Percentiles rank a stretch among this genome's conserved stretches.
phyloP scores from a whole-genome alignment of 2,113 vertebrate genomes.

The Poecilia latipinna region DNA sequence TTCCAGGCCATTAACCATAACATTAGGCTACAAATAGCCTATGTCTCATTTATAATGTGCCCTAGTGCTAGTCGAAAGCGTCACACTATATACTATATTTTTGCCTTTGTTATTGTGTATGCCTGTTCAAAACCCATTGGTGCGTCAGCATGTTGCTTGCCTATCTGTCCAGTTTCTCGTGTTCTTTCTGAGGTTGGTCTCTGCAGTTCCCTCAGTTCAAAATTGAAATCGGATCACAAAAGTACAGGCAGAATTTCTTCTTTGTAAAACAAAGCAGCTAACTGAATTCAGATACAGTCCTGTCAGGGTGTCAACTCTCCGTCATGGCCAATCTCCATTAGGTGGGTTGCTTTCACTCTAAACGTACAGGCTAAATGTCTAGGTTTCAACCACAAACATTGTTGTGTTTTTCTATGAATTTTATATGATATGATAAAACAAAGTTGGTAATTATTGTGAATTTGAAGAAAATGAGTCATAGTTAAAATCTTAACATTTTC shows the following conservation, averaged over 20 bases:
- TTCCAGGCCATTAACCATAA: conserved; percentile 55
- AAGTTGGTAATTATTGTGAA: too few relatives aligned
- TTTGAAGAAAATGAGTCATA: too few relatives aligned
- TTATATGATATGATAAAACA: too few relatives aligned
- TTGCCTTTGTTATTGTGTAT: background rate
- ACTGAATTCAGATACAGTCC: too few relatives aligned
- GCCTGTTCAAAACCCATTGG: background rate
- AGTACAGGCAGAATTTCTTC: background rate
- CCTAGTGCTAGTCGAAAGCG: conserved; percentile 14
- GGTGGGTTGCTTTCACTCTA: too few relatives aligned
- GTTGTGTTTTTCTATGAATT: too few relatives aligned
- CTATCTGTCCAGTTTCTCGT: background rate
- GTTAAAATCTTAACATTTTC: too few relatives aligned
- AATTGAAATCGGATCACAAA: background rate
- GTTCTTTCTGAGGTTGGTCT: background rate
- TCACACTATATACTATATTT: conserved; percentile 8
- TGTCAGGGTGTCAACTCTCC: too few relatives aligned
- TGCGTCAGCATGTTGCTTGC: conserved; percentile 4
- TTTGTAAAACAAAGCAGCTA: too few relatives aligned
- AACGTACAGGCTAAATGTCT: too few relatives aligned
- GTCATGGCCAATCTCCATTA: too few relatives aligned
- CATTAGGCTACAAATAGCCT: conserved; percentile 49
- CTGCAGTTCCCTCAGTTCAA: background rate
- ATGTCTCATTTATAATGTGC: conserved; percentile 42
- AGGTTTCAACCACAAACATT: too few relatives aligned